Base-by-base conservation (phyloP, 2,113 vertebrate species). In the Phasianus colchicus region DNA sequence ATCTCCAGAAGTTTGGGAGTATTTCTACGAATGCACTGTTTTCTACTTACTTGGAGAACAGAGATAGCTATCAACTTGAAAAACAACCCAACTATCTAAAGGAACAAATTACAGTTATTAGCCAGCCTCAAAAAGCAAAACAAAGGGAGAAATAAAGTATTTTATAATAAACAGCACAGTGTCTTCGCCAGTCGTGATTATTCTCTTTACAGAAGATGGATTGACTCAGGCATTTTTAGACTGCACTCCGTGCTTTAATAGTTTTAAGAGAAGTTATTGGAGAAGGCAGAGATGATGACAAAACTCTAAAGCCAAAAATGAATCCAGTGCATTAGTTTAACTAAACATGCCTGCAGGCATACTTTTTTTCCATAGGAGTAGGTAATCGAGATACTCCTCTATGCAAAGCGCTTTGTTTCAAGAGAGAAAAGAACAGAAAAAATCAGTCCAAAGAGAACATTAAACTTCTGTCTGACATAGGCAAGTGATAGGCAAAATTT, bases 261-360 rank as follows among this genome's bases (percentile, higher is more conserved):
- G 57, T 80, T 95, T 88, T 88, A 89, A 96, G 86, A 95, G 36
- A 95, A 96, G 83, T 58, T 77, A 86, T 22, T 76, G 89, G 93
- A 67, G 88, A 96, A 85, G 65, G 65, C 77, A 63, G 47, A 92
- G 78, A 91, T 86, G 69, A 81, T 83, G 80, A 96, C 90, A 93
- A 95, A 97, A 81, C 86, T 89, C 92, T 66, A 85, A 78, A 95
- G 65, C 64, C 83, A 90, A 78, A 94, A 93, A 95, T 42, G 15
- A 84, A 67, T 71, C 61, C 9, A 7, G 61, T 83, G 47, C 58
- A n/a, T 79, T 67, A 86, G 61, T 47, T 30, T 63, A 86, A 36
- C 50, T 91, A 60, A n/a, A 43, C 50, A 65, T 86, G 73, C 87
- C 73, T 63, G 1, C 2, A 87, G 90, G 60, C 18, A 13, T 38